phyloP scores from a whole-genome alignment of 2,113 vertebrate genomes.

The Sinocyclocheilus maitianheensis region DNA sequence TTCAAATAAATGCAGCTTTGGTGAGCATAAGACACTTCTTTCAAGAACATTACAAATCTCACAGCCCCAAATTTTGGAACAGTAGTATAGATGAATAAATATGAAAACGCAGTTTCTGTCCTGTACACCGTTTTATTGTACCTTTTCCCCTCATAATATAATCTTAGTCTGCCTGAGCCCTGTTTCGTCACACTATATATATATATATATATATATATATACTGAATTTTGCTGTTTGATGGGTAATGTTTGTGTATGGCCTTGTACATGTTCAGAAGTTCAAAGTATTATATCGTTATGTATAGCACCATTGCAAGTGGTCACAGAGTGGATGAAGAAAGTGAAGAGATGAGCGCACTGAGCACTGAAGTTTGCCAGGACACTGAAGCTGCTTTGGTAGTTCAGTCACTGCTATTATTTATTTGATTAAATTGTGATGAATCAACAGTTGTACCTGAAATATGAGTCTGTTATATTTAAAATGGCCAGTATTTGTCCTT shows the following conservation, averaged over 20 bases:
- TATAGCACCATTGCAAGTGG: neutral
- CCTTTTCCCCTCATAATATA: too few species aligned
- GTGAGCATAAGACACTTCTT: too few species aligned
- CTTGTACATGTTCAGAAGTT: neutral
- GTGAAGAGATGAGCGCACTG: neutral
- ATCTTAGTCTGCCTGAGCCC: too few species aligned
- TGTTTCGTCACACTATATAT: too few species aligned
- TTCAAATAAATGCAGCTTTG: too few species aligned
- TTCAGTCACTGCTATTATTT: neutral
- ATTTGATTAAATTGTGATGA: neutral
- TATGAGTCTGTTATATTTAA: neutral
- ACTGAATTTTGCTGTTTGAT: neutral
- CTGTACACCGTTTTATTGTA: too few species aligned
- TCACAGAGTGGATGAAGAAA: neutral
- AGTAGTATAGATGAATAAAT: too few species aligned
- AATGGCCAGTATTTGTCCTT: neutral
- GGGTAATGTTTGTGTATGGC: neutral
- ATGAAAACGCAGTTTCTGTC: too few species aligned
- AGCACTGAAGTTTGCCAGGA: conserved; percentile 7
- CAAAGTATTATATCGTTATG: neutral
- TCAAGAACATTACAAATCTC: too few species aligned
- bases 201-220: neutral
- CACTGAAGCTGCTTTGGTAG: neutral
- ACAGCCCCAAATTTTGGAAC: too few species aligned
- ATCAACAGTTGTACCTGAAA: neutral